Evolutionary conservation across 2,797 vertebrate genomes (phyloP), one percentile per base, ranked within the genome.

Genomic region (Zenarchopterus dispar): DNA sequence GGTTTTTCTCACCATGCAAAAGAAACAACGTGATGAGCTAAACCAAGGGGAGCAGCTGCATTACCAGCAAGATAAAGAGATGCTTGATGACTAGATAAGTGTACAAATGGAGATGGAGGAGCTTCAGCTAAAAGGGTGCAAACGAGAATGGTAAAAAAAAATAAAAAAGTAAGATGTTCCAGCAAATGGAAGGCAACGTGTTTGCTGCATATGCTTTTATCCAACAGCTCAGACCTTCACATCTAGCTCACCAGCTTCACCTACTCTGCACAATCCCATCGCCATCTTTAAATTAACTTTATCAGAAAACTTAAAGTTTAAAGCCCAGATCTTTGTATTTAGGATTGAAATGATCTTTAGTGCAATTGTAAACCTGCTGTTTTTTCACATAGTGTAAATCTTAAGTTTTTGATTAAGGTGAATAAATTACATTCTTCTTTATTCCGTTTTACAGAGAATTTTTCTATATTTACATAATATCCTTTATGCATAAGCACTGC

Each of bases 81-180:
- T 45, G n/a, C 55, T 57, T 55, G 39, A 33, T 51, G 26, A 8
- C 42, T 8, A 21, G 42, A 53, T 53, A 45, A 55, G 22, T 57
- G 54, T 19, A 33, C 41, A 67, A 52, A 67, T 67, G 41, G 48
- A 58, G 63, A 67, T 45, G 47, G 55, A 58, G 41, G n/a, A 67
- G 55, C 21, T 10, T 57, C 23, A 44, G 46, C 36, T 16, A 51
- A 17, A 26, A 50, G 47, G 13, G 28, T 22, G 24, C 7, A 16
- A 36, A 49, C 0, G 45, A 47, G 36, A 24, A 23, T 10, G 5
- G 10, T 16, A 21, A n/a, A 16, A n/a, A 42, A 18, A 17, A 7
- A n/a, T 23, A 50, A 39, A 39, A 39, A 39, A 31, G 7, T 23
- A 49, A 21, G 10, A 23, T 66, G 19, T 51, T 56, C 15, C 19